Conservation (phyloP, 2,113 vertebrate species). For the Pyxicephalus adspersus region DNA sequence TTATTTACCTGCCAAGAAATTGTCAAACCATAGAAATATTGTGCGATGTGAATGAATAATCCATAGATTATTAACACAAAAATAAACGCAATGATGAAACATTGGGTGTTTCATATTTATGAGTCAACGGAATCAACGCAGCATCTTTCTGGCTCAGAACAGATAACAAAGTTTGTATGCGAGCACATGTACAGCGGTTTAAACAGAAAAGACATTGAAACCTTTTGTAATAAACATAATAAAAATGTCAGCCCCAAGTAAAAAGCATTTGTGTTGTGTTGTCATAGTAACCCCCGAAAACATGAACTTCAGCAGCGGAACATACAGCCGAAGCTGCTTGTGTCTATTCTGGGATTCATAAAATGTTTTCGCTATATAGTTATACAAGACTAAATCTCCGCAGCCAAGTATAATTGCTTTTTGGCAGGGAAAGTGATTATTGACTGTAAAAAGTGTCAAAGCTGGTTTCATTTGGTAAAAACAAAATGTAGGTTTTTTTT, state of each 20-base stretch:
- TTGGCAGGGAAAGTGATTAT: conserved; percentile 31
- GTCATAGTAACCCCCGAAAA: conserved; percentile 9
- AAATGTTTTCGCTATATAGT: conserved; percentile 35
- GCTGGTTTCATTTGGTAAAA: conserved; percentile 9
- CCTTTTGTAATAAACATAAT: conserved; percentile 22
- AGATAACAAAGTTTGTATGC: conserved; percentile 2
- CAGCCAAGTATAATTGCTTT: conserved; percentile 30
- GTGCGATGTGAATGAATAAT: too few relatives aligned
- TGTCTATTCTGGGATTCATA: conserved; percentile 30
- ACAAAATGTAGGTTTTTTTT: conserved; percentile 7
- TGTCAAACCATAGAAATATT: too few relatives aligned
- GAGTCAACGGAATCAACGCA: too few relatives aligned
- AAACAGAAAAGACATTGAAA: not conserved
- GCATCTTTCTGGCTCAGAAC: not conserved
- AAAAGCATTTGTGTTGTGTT: not conserved
- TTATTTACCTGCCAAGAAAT: too few relatives aligned
- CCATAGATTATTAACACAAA: too few relatives aligned
- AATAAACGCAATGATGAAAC: too few relatives aligned
- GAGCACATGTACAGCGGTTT: not conserved
- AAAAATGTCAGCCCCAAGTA: not conserved
- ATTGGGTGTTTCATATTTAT: too few relatives aligned
- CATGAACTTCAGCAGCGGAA: conserved; percentile 1
- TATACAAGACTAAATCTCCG: conserved; percentile 31
- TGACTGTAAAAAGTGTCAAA: conserved; percentile 1
- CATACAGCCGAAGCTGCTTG: conserved; percentile 2